Evolutionary conservation across 2,113 vertebrate genomes (phyloP), one percentile per base, ranked within the genome.

Genomic region (Pterocles orientalis): DNA sequence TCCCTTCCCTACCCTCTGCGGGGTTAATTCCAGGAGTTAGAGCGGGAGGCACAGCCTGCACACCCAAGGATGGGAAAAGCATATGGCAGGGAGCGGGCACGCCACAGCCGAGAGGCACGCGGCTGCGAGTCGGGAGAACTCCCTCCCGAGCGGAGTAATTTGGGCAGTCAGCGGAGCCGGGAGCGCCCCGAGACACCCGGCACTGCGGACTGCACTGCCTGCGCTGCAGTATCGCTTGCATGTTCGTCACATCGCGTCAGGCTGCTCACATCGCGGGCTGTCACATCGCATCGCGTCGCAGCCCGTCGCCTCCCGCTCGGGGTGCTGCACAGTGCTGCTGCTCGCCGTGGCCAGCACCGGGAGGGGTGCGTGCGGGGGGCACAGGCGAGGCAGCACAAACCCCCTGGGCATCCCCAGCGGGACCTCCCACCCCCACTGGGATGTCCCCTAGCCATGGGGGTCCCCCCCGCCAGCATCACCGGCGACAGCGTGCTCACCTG

Each of bases 401-500:
- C 8, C 83, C 79, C 89, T 1, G 33, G 0, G 0, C 17, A 1
- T 24, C 60, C 65, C 72, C 10, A 0, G 0, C 0, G 2, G 80
- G 8, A 48, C 45, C 33, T 15, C 45, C 21, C 6, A 1, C 5
- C 14, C 64, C 13, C 9, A 0, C 7, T 0, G 34, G 36, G 41
- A 4, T 3, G 31, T n/a, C 68, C 62, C 21, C 51, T 28, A 2
- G 1, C 47, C 8, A 33, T 9, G 2, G 51, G 36, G 54, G 2
- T 9, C 4, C 41, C 57, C 64, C 34, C 3, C 1, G 3, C 13
- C 36, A 24, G 2, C 34, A 1, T 1, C 2, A 9, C 57, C 34
- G 0, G 18, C 31, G 9, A 31, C 24, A 4, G 0, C 0, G 3
- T 2, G 15, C 98, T 66, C 97, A 99, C 99, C 99, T 98, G 99